Percentiles rank a stretch among this genome's conserved stretches.
These are phyloP conservation scores for Ctena decussata DNA, from an alignment of 2,888 invertebrate genomes.

Conservation along the genomic window DNA sequence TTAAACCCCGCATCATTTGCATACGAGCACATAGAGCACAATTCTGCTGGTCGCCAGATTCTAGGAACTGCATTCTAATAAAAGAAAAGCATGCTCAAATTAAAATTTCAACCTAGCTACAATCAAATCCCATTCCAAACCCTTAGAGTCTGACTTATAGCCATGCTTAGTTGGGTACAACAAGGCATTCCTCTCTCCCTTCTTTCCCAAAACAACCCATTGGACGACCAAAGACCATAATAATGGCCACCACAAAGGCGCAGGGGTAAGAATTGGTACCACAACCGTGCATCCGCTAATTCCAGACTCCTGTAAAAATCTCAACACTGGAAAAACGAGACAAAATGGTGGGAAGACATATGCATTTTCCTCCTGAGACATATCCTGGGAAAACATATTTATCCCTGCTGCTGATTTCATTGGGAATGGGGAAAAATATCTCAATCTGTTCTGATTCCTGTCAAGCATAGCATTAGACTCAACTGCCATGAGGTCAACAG, in stretches of 20 bases:
- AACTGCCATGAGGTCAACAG: constrained; percentile 49
- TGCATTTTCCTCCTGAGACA: constrained; percentile 30
- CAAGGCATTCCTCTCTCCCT: background rate
- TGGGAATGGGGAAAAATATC: constrained; percentile 43
- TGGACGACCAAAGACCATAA: background rate
- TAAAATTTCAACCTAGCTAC: constrained; percentile 14
- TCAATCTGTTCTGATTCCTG: constrained; percentile 14
- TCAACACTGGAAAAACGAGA: constrained; percentile 37
- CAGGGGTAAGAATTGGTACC: constrained; percentile 14
- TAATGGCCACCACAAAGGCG: constrained; percentile 58
- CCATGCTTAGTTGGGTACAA: constrained; percentile 17
- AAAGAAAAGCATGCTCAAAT: background rate
- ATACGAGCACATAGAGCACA: background rate
- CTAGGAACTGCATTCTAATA: background rate
- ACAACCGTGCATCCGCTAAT: constrained; percentile 31
- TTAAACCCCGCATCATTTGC: constrained; percentile 1
- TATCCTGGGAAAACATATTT: constrained; percentile 49
- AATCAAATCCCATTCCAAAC: constrained; percentile 24
- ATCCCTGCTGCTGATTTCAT: constrained; percentile 32
- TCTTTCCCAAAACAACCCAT: constrained; percentile 10
- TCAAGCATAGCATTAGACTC: constrained; percentile 48
- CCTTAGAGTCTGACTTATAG: constrained; percentile 14
- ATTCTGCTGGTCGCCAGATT: background rate
- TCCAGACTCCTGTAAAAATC: constrained; percentile 15
- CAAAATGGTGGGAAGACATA: constrained; percentile 53